Evolutionary conservation across 37 sponge, comb jelly and placozoan species (phyloP), one percentile per base, ranked within the genome.

Genomic region (Theonella swinhoei): DNA sequence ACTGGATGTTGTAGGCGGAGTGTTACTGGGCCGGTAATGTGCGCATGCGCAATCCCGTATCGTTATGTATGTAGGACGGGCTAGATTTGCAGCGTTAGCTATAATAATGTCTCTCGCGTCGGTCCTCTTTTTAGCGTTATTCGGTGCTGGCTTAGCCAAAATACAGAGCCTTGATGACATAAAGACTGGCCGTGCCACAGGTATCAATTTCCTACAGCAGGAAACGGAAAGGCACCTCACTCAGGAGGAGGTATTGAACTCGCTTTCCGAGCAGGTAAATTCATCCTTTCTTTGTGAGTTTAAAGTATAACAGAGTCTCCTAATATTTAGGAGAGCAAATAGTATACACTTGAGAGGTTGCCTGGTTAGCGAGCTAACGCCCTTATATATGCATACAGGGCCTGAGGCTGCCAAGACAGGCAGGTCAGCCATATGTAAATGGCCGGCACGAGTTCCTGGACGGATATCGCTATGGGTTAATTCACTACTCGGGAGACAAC

Each of bases 401-500:
- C n/a, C n/a, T n/a, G n/a, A n/a, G n/a, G n/a, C n/a, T n/a, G n/a
- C n/a, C n/a, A n/a, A n/a, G n/a, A n/a, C n/a, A n/a, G n/a, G n/a
- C n/a, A n/a, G n/a, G n/a, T 39, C 54, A 59, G 35, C 42, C 65
- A 72, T 14, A 47, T 7, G 11, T 17, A 14, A 47, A 14, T 61
- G 83, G 83, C n/a, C 19, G 62, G 5, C 23, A 38, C 59, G 22
- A 26, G 32, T 68, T 76, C 26, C 23, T n/a, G 2, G 84, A 84
- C 40, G 60, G 58, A 17, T 63, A 84, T 33, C 34, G 9, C 28
- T 75, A 75, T 42, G 84, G 66, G 8, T 1, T 3, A 3, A 80
- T 89, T 0, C 75, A 83, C 58, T 89, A 89, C 60, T 89, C 84
- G 1, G 84, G 89, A 78, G 47, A 36, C 2, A 20, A 71, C 38